Base-by-base conservation (phyloP, 2,113 vertebrate genomes). In the Brevimyrus niger region DNA sequence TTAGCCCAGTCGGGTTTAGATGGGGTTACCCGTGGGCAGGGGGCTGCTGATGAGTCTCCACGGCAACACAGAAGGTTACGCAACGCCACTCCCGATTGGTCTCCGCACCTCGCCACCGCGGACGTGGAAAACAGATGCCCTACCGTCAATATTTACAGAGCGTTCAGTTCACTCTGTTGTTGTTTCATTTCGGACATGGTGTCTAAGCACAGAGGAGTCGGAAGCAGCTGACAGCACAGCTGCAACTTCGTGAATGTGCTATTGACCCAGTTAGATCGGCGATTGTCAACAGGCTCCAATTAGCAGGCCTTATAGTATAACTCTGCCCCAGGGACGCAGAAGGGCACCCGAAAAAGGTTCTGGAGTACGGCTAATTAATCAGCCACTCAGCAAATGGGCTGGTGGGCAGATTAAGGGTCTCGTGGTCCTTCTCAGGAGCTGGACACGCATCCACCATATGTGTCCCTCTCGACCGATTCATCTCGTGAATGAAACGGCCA, bases 341-440 rank as follows among this genome's bases (percentile, higher is more conserved):
- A 53, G n/a, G 84, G 23, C 85, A 51, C 53, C 27, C 9, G 31
- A 86, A 46, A 13, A 38, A 55, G 48, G n/a, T 8, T 3, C n/a
- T 51, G 44, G 27, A 48, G 46, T 86, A 27, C 2, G 19, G 13
- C 42, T 38, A 83, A 83, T 83, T 88, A 90, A 90, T 92, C 89
- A 89, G 91, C 88, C 91, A 92, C 93, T 93, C 93, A 90, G 65
- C 51, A 88, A 17, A 89, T 31, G 27, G 51, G 50, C 84, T 27
- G 51, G 47, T 23, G 4, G 47, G 11, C 13, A 51, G 85, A 86
- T 86, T 86, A 19, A 50, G 48, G 9, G 50, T 15, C 46, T 86
- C 17, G n/a, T 47, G 46, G 50, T 35, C 31, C 50, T 53, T 2
- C 85, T 35, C 11, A 8, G 8, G 11, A 48, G 47, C 10, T 11